Evolutionary conservation across 2,113 vertebrate genomes (phyloP), one percentile per base, ranked within the genome.

Genomic region (Accipiter virgatus): DNA sequence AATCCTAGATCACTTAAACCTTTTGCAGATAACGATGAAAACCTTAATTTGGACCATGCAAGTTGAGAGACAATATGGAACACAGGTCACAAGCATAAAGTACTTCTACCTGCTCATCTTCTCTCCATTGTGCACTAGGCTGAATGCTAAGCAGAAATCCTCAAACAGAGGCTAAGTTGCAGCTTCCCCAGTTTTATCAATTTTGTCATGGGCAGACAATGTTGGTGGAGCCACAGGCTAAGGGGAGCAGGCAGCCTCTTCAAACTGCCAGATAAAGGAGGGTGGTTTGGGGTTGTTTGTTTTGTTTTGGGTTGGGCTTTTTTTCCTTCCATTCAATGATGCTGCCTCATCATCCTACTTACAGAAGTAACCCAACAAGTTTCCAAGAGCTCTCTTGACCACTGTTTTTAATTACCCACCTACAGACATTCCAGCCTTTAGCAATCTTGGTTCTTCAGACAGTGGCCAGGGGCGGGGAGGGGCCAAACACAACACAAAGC

Each of bases 341-440:
- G 80, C 73, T 94, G 70, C 58, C 70, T 94, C 81, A 94, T 70
- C 74, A 96, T 48, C 87, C 73, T 90, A 18, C 78, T 90, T 45
- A 42, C 17, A 81, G 59, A 95, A 97, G 88, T 48, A 92, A 91
- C 56, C 92, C 59, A 89, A 75, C 61, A 89, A 94, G 83, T 72
- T 94, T 77, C 80, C 80, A 87, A 65, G 82, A 95, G 80, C 58
- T 71, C 77, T 75, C 86, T 61, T 87, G 91, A 89, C 94, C 68
- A 68, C 86, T 42, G 52, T 61, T 91, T 91, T 91, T 93, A 86
- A 95, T 79, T 79, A 81, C 63, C 59, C 80, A 84, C 72, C 80
- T 79, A 86, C 82, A 95, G 58, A 80, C 62, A 95, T 91, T 86
- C 62, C 82, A 93, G 83, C 52, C 88, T 84, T 93, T 45, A 88